Base-by-base conservation (phyloP, 2,888 invertebrate genomes). In the Zygaena filipendulae region DNA sequence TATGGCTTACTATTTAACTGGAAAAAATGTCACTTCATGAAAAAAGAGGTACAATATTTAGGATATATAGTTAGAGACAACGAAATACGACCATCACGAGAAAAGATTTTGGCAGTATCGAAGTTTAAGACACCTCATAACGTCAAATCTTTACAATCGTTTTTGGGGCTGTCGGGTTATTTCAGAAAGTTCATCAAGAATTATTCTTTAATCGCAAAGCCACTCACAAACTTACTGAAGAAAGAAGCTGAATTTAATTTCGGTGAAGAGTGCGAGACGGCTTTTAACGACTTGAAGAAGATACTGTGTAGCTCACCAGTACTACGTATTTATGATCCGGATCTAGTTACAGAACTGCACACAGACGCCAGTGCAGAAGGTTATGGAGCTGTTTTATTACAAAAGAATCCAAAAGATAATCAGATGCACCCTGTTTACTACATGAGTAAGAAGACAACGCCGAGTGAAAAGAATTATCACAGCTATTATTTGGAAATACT, bases 1-100 rank as follows among this genome's bases (percentile, higher is more conserved):
- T 43, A 28, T 35, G 31, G 54, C 41, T 14, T 46, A 46, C 11
- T 25, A 32, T n/a, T 44, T 22, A 59, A 59, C 13, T 49, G 39
- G 42, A 49, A 51, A 13, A 61, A 63, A 37, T 58, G 55, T 27
- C 44, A 56, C n/a, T 52, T 66, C 30, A 9, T 60, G 12, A 36
- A 47, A 18, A 39, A 23, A 27, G 31, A 37, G 16, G 16, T 16
- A 16, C 33, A 47, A 29, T 49, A 49, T 33, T 21, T 49, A 1
- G 51, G 49, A 4, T 37, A 45, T 18, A 30, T 41, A 2, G 35
- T 47, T 11, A 1, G 20, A 1, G 31, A 42, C 10, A 28, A 32
- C 13, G 33, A 38, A 31, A 32, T 45, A 1, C 35, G 12, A 10
- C 47, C 45, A 11, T 24, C 37, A 4, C 9, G 32, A 11, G 40